Evolutionary conservation across 2,113 vertebrate genomes (phyloP).

Genomic region (Anser brachyrhynchus): DNA sequence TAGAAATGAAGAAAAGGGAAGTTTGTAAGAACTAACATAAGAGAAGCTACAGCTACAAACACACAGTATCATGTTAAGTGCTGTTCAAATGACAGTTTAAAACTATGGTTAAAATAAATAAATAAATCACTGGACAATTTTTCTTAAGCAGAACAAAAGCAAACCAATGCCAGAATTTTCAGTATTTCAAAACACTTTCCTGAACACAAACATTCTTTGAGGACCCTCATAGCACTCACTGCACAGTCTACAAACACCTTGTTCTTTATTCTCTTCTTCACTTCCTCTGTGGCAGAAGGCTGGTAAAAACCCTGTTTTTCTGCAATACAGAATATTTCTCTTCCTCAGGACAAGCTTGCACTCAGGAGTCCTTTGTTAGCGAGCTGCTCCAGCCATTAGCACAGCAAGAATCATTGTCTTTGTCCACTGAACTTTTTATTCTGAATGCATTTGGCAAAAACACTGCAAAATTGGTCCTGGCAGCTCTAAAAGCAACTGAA

Average conservation of each 20-base stretch:
- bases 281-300: background rate
- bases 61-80: background rate
- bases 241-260: background rate
- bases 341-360: background rate
- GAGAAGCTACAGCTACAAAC: background rate
- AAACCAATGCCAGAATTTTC: background rate
- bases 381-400: background rate
- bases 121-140: background rate
- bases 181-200: background rate
- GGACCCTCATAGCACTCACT: background rate
- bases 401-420: constrained; percentile 34
- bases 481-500: background rate
- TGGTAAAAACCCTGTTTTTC: background rate
- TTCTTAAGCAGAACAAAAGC: background rate
- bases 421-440: constrained; percentile 34
- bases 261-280: background rate
- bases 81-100: background rate
- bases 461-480: background rate
- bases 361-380: background rate
- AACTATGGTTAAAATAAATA: background rate
- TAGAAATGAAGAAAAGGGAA: background rate
- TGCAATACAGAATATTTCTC: background rate
- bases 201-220: background rate
- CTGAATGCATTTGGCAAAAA: constrained; percentile 40
- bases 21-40: background rate